phyloP scores from a whole-genome alignment of 2,888 invertebrate genomes.

The Drosophila nigricruria region DNA sequence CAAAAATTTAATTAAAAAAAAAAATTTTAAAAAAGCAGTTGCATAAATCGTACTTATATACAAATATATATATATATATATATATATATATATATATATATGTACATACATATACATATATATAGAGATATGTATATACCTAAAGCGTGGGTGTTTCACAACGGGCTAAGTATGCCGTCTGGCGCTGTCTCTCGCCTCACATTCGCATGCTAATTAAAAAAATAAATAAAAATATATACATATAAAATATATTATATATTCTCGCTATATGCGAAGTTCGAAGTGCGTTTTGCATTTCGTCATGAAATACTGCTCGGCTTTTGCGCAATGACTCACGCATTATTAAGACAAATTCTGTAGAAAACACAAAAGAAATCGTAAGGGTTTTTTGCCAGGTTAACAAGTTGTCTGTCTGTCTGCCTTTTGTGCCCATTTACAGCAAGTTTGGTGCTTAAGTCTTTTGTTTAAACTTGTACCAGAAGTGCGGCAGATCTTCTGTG shows the following conservation, averaged over 20 bases:
- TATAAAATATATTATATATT: slow-evolving; percentile 26
- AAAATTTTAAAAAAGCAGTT: slow-evolving; percentile 36
- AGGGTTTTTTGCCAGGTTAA: slow-evolving; percentile 32
- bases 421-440: slow-evolving; percentile 34
- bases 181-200: slow-evolving; percentile 40
- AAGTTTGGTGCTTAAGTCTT: slow-evolving; percentile 66
- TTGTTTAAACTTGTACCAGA: slow-evolving; percentile 44
- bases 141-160: slow-evolving; percentile 42
- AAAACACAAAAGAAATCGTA: slow-evolving; percentile 20
- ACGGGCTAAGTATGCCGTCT: slow-evolving; percentile 35
- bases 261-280: slow-evolving; percentile 36
- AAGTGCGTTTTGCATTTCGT: slow-evolving; percentile 58
- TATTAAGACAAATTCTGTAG: slow-evolving; percentile 28
- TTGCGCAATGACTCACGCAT: slow-evolving; percentile 60
- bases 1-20: slow-evolving; percentile 35
- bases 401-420: slow-evolving; percentile 18
- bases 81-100: not conserved
- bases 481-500: slow-evolving; percentile 19
- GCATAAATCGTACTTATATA: slow-evolving; percentile 43
- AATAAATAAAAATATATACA: slow-evolving; percentile 11
- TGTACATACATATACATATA: not conserved
- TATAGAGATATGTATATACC: not conserved
- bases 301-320: slow-evolving; percentile 63
- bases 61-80: not conserved
- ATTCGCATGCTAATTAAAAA: slow-evolving; percentile 66